Percentiles rank a stretch among this genome's conserved stretches.
phyloP scores from a whole-genome alignment of 2,888 invertebrate species.

The Lordiphosa andalusiaca region DNA sequence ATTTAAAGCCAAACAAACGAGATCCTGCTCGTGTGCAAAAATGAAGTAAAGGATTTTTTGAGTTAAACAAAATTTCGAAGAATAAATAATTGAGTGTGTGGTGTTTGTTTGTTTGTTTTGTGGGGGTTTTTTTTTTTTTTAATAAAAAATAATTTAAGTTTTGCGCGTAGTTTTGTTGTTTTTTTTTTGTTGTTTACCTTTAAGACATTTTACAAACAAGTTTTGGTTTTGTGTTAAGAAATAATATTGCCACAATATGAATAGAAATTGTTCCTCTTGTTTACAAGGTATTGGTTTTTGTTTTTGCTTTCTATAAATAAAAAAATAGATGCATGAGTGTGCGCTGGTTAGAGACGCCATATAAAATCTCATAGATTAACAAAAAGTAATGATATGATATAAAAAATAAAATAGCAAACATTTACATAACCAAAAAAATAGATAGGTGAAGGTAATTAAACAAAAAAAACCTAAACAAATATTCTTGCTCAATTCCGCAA shows the following conservation, averaged over 20 bases:
- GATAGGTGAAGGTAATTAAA: slow-evolving; percentile 42
- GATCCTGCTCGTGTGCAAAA: slow-evolving; percentile 78
- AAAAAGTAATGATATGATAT: slow-evolving; percentile 49
- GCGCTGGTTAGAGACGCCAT: slow-evolving; percentile 50
- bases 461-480: slow-evolving; percentile 38
- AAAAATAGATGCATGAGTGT: slow-evolving; percentile 41
- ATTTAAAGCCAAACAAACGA: slow-evolving; percentile 77
- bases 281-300: slow-evolving; percentile 43
- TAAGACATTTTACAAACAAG: slow-evolving; percentile 39
- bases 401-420: slow-evolving; percentile 50
- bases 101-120: slow-evolving; percentile 29
- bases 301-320: slow-evolving; percentile 54
- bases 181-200: slow-evolving; percentile 26
- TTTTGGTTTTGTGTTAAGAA: slow-evolving; percentile 31
- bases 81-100: slow-evolving; percentile 58
- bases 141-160: slow-evolving; percentile 65
- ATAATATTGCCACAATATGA: slow-evolving; percentile 55
- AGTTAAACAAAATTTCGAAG: slow-evolving; percentile 38
- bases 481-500: slow-evolving; percentile 26
- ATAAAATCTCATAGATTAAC: slow-evolving; percentile 70
- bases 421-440: slow-evolving; percentile 51
- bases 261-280: slow-evolving; percentile 36
- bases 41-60: slow-evolving; percentile 47
- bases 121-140: no score
- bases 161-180: slow-evolving; percentile 57